Base-by-base conservation (phyloP, 2,888 invertebrate species). In the Parnassius glacialis region DNA sequence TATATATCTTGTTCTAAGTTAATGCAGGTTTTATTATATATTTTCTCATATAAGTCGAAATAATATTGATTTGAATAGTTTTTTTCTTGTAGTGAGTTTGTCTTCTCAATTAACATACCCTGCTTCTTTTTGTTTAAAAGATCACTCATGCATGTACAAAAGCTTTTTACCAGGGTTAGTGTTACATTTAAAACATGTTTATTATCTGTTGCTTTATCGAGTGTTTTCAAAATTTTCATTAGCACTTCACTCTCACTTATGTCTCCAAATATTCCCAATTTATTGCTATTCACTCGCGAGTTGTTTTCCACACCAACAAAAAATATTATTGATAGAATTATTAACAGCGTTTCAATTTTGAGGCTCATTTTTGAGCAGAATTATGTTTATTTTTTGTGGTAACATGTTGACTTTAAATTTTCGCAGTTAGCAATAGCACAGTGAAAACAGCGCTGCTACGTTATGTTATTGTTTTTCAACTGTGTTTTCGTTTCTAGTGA, bases 61-160 rank as follows among this genome's bases (percentile, higher is more conserved):
- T 68, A 65, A 9, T 51, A 61, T 13, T 25, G 20, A 16, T 59
- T 42, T 3, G 11, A 60, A 69, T 59, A 64, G 5, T 71, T 65
- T 43, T 79, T 66, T 12, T 68, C 68, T 11, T 25, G n/a, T 43
- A 70, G 64, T 45, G 78, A 52, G 10, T 67, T 61, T 58, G 78
- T 76, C 1, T 64, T 69, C 11, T 73, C 72, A 59, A 66, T 69
- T n/a, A 71, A 64, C 10, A 75, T 65, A 25, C 62, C 64, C 11
- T 67, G 70, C 70, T 80, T 72, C 63, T 81, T 82, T 3, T 67
- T 71, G 45, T 68, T 71, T 12, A 85, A 69, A 2, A 80, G 80
- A 64, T 85, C 80, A 10, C 74, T 74, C 81, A 90, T 84, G 67
- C 90, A 90, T 47, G 68, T 65, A 72, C 90, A 90, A 50, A 90